phyloP scores from a whole-genome alignment of 2,888 invertebrate genomes.

The Meloe dianella region DNA sequence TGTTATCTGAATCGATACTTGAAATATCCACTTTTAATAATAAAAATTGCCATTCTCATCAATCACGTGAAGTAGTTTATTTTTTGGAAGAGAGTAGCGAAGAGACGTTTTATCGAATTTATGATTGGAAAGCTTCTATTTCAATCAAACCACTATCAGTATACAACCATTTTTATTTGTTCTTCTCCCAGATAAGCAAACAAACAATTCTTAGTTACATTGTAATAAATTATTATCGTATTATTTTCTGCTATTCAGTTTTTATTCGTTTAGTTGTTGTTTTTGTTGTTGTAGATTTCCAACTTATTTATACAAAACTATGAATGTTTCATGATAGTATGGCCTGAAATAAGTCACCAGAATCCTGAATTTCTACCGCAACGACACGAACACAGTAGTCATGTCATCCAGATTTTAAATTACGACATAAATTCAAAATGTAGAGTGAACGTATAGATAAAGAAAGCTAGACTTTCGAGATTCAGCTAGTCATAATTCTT shows the following conservation, averaged over 20 bases:
- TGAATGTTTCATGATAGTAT: slow-evolving; percentile 2
- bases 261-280: neutral
- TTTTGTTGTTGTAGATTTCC: neutral
- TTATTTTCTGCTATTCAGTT: neutral
- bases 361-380: neutral
- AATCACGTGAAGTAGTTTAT: neutral
- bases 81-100: neutral
- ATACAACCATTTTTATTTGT: no score
- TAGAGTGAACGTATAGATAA: neutral
- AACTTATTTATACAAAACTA: neutral
- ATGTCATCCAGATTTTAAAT: neutral
- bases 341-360: neutral
- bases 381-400: neutral
- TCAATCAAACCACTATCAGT: no score
- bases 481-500: slow-evolving; percentile 2
- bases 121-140: no score
- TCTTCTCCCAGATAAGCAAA: neutral
- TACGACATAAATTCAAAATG: slow-evolving; percentile 9
- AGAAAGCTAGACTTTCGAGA: neutral
- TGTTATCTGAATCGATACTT: neutral
- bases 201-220: neutral
- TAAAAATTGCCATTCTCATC: neutral
- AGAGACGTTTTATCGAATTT: neutral
- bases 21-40: neutral
- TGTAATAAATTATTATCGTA: neutral